Evolutionary conservation across 2,888 invertebrate species (phyloP), one percentile per base, ranked within the genome.

Genomic region (Andrena minutula): DNA sequence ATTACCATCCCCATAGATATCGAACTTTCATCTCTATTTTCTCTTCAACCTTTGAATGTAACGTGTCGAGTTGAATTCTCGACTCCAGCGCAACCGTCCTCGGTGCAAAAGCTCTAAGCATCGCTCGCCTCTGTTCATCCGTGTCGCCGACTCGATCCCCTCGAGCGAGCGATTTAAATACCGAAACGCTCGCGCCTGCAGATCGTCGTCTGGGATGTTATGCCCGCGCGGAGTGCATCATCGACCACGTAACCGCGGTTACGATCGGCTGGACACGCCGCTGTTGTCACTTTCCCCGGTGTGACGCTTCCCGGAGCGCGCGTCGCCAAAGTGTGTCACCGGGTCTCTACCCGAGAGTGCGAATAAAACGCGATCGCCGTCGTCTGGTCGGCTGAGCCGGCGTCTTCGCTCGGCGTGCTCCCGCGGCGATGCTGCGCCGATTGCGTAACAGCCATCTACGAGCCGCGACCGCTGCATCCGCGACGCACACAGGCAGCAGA

Each of bases 231-330:
- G 68, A 16, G 80, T 76, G 83, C 87, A 85, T 88, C 84, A 83
- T 83, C 82, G 74, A 41, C 87, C 86, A 88, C 88, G 88, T 90
- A 90, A 90, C 86, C 82, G 63, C 83, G 82, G 86, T 89, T 89
- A 90, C 89, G 88, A 90, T 88, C 86, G 82, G 75, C 82, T 74
- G 82, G 83, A 64, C 82, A 72, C 78, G 86, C 51, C 79, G 64
- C 82, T 86, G 83, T 87, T 86, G 89, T 91, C 89, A 92, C 91
- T 91, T 92, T 92, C 92, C 88, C 90, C 87, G 87, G 68, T 78
- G 79, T 71, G 73, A 82, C 75, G 84, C 77, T 89, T 82, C 79
- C 83, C 86, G 84, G 64, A 68, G 80, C 49, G 79, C 32, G 63
- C 69, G 30, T 83, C 77, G 58, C 73, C 53, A 7, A 91, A 92